A percentile compares a stretch with the other conserved stretches of the same genome.
phyloP scores from a whole-genome alignment of 2,113 vertebrate species.

The Nyctereutes procyonoides region DNA sequence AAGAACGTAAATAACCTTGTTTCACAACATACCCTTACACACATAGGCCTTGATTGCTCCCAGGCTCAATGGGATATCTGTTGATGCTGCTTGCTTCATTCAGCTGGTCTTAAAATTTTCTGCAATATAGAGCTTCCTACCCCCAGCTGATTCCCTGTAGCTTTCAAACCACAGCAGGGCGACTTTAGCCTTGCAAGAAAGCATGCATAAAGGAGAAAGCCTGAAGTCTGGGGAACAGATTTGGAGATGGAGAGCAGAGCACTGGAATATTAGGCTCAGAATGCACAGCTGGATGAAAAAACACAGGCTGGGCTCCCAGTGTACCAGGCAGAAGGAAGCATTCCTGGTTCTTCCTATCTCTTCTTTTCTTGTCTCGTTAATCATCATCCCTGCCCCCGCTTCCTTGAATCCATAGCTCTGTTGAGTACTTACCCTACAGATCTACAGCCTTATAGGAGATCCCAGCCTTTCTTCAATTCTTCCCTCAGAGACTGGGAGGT shows the following conservation, averaged over 20 bases:
- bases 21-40: background rate
- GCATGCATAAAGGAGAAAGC: background rate
- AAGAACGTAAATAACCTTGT: conserved; percentile 1
- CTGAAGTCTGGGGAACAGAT: background rate
- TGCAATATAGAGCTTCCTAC: background rate
- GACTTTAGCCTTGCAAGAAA: background rate
- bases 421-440: background rate
- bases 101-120: background rate
- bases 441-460: background rate
- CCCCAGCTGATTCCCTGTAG: background rate
- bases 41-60: background rate
- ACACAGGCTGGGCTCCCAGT: background rate
- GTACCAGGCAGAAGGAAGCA: background rate
- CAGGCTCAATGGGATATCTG: background rate
- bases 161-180: background rate
- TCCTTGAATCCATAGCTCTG: background rate
- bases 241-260: background rate
- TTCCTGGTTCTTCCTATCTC: background rate
- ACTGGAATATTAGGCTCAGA: background rate
- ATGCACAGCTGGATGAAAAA: background rate
- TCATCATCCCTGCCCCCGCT: background rate
- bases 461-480: background rate
- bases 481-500: background rate
- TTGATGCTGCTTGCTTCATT: background rate
- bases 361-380: background rate